Conservation (phyloP, 2,888 invertebrate genomes). For the Gymnosoma rotundatum region DNA sequence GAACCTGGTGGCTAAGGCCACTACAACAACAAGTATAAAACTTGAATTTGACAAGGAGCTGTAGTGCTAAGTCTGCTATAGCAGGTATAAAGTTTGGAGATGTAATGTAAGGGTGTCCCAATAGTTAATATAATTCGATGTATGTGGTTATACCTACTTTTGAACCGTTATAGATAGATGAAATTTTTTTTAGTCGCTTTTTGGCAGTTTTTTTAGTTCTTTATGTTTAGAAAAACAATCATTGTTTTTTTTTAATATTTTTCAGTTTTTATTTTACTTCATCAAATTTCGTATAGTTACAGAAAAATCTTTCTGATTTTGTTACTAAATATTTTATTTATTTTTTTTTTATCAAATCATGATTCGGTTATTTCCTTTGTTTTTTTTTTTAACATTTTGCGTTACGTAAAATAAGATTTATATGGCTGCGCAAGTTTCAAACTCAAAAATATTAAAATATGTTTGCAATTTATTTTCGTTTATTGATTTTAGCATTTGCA, state of each 20-base stretch:
- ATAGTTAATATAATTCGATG: too few species aligned
- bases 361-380: slow-evolving; percentile 30
- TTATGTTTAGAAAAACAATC: background rate
- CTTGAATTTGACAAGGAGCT: too few species aligned
- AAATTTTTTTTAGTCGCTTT: too few species aligned
- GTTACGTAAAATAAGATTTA: slow-evolving; percentile 28
- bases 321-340: slow-evolving; percentile 48
- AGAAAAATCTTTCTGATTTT: slow-evolving; percentile 63
- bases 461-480: slow-evolving; percentile 48
- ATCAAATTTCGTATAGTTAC: slow-evolving; percentile 69
- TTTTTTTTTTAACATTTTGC: slow-evolving; percentile 22
- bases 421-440: slow-evolving; percentile 44
- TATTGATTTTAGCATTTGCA: slow-evolving; percentile 59
- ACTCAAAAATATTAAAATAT: slow-evolving; percentile 34
- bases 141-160: too few species aligned
- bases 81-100: too few species aligned
- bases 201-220: too few species aligned
- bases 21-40: too few species aligned
- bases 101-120: too few species aligned
- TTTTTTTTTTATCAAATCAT: slow-evolving; percentile 37
- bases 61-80: too few species aligned
- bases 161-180: too few species aligned
- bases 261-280: slow-evolving; percentile 64
- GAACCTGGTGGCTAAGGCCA: too few species aligned
- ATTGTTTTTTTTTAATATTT: slow-evolving; percentile 43